Percentiles rank a stretch among this genome's conserved stretches.
Evolutionary conservation across 2,113 vertebrate genomes (phyloP).

Genomic region (Meles meles): DNA sequence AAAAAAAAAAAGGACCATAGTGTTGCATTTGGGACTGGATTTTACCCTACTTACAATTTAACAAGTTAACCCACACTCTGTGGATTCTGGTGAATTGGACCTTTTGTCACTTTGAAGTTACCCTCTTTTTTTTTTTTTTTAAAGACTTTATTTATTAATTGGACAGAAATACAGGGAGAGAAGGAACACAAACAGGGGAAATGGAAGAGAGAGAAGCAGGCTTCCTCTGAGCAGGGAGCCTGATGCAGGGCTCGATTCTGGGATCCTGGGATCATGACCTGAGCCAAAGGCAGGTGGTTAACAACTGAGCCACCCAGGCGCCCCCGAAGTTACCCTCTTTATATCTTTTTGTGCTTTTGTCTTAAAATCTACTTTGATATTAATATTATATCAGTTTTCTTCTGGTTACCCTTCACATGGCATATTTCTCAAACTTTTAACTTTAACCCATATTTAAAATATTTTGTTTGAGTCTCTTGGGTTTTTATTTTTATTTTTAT

Average conservation of each 20-base stretch:
- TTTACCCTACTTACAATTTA: not conserved
- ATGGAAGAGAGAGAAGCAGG: too few relatives aligned
- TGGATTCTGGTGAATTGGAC: not conserved
- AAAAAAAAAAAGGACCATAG: too few relatives aligned
- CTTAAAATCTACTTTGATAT: not conserved
- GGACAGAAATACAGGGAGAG: too few relatives aligned
- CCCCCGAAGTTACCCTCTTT: not conserved
- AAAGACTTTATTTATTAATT: too few relatives aligned
- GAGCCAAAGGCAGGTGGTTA: too few relatives aligned
- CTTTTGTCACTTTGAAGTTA: not conserved
- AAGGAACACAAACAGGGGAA: too few relatives aligned
- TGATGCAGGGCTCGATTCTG: too few relatives aligned
- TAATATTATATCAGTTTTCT: not conserved
- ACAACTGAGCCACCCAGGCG: too few relatives aligned
- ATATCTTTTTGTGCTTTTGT: not conserved
- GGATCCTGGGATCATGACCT: too few relatives aligned
- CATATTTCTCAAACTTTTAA: not conserved
- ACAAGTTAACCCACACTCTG: accelerated
- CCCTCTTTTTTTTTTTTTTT: not conserved
- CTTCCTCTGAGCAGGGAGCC: too few relatives aligned
- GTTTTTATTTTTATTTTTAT: not conserved
- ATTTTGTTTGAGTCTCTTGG: not conserved
- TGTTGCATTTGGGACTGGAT: not conserved
- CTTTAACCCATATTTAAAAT: not conserved
- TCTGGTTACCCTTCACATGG: not conserved